phyloP scores from a whole-genome alignment of 2,888 invertebrate genomes.

The Tiliacea aurago region DNA sequence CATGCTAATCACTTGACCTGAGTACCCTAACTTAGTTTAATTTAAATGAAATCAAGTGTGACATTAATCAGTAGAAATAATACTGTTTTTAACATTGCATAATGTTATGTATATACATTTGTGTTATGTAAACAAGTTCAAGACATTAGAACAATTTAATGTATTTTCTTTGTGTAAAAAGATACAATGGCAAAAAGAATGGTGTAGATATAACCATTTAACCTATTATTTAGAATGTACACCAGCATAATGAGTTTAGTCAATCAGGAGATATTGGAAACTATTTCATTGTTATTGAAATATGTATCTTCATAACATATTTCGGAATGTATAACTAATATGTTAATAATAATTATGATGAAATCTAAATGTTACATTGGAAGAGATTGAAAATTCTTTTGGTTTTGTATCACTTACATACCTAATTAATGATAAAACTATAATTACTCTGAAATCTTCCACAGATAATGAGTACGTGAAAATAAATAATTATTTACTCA shows the following conservation, averaged over 20 bases:
- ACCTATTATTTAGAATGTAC: not conserved
- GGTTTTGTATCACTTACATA: constrained; percentile 13
- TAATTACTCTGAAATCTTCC: constrained; percentile 32
- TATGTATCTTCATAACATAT: not conserved
- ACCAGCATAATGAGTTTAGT: not conserved
- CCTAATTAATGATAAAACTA: constrained; percentile 11
- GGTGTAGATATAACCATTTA: not conserved
- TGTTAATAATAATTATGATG: constrained; percentile 10
- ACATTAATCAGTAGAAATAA: constrained; percentile 31
- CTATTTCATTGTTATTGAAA: constrained; percentile 3
- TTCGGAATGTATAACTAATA: not conserved
- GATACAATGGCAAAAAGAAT: not conserved
- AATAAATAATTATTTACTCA: constrained; percentile 42
- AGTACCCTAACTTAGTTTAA: constrained; percentile 14
- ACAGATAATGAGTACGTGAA: constrained; percentile 21
- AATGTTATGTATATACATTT: constrained; percentile 35
- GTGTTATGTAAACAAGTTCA: constrained; percentile 43
- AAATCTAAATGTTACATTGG: constrained; percentile 2
- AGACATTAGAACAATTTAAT: constrained; percentile 24
- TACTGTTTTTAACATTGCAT: constrained; percentile 35
- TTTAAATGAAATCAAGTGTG: constrained; percentile 18
- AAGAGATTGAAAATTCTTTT: constrained; percentile 1
- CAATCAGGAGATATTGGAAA: not conserved
- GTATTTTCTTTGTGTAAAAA: constrained; percentile 10
- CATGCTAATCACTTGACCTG: not conserved